phyloP scores from a whole-genome alignment of 2,797 vertebrate species.

The Clarias pachynema region DNA sequence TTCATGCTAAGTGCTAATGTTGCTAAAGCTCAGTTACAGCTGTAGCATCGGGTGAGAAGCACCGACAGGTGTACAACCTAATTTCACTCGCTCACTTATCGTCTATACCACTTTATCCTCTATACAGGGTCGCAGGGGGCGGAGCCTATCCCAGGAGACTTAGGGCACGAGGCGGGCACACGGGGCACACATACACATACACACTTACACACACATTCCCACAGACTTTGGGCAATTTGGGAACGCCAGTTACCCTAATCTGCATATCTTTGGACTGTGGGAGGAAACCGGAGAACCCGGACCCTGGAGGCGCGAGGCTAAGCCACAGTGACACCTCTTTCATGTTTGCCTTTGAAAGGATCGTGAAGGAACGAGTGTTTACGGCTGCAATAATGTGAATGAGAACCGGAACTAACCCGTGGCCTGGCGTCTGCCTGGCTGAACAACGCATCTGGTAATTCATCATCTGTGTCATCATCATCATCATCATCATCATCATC shows the following conservation, averaged over 20 bases:
- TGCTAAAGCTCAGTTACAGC: not conserved
- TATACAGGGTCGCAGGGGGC: no score
- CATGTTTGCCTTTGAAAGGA: not conserved
- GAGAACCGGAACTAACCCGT: not conserved
- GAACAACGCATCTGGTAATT: not conserved
- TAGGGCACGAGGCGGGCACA: no score
- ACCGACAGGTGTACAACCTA: not conserved
- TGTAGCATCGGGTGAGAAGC: not conserved
- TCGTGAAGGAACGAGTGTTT: not conserved
- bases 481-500: not conserved
- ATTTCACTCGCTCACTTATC: not conserved
- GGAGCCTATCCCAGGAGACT: no score
- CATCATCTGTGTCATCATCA: not conserved
- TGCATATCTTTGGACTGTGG: no score
- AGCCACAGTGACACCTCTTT: no score
- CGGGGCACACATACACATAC: no score
- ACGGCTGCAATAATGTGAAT: not conserved
- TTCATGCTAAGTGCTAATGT: not conserved
- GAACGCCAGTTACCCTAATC: no score
- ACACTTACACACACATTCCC: no score
- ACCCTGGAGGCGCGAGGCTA: no score
- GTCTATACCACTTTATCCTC: no score
- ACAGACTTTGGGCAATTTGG: no score
- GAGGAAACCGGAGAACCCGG: no score
- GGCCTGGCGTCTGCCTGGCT: not conserved